Conservation (phyloP, 2,888 invertebrate genomes). For the Lochmaea capreae region DNA sequence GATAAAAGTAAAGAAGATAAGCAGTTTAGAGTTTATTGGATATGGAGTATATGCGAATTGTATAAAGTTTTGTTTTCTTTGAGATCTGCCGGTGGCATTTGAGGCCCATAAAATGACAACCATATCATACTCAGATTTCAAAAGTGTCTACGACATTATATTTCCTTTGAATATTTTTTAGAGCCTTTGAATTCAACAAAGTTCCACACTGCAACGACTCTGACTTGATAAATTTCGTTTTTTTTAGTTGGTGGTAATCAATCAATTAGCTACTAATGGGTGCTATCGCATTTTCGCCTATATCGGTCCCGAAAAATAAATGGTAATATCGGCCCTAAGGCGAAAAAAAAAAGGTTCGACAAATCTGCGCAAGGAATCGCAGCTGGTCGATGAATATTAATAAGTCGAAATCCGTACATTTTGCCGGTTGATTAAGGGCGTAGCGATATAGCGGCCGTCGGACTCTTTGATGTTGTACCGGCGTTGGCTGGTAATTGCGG, state of each 20-base stretch:
- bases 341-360: conserved; percentile 21
- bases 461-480: conserved; percentile 54
- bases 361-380: conserved; percentile 41
- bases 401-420: conserved; percentile 56
- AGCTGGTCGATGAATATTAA: conserved; percentile 58
- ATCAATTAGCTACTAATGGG: conserved; percentile 20
- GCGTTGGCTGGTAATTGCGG: conserved; percentile 54
- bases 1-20: no score
- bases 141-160: no score
- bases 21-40: no score
- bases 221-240: neutral
- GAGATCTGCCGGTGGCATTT: no score
- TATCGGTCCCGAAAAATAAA: conserved; percentile 7
- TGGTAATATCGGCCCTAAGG: conserved; percentile 15
- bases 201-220: neutral
- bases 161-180: neutral
- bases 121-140: no score
- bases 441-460: conserved; percentile 47
- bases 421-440: conserved; percentile 58
- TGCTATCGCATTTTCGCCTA: conserved; percentile 17
- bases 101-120: no score
- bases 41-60: no score
- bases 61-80: no score
- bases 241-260: conserved; percentile 13
- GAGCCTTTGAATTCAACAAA: neutral